Percentiles rank a stretch among this genome's conserved stretches.
Evolutionary conservation across 2,113 vertebrate genomes (phyloP).

Genomic region (Galemys pyrenaicus): DNA sequence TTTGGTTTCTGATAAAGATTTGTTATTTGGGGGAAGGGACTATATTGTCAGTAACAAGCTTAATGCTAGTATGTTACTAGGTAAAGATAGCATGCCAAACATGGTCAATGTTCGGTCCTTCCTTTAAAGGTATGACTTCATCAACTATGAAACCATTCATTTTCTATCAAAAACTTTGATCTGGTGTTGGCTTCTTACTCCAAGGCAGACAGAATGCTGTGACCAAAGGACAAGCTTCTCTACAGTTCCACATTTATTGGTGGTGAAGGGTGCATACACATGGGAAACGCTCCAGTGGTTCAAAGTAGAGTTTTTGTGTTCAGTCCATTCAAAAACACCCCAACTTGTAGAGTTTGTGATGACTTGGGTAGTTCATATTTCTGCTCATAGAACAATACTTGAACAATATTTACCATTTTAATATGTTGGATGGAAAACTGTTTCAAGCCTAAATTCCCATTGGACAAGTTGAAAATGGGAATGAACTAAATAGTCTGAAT

Average conservation of each 20-base stretch:
- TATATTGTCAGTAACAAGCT: not conserved
- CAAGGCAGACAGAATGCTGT: not conserved
- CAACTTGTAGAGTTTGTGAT: not conserved
- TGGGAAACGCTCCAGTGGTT: accelerated
- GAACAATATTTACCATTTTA: not conserved
- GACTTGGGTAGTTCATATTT: not conserved
- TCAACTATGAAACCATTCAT: not conserved
- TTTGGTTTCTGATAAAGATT: not conserved
- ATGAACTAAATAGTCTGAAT: not conserved
- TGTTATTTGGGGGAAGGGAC: not conserved
- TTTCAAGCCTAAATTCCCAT: not conserved
- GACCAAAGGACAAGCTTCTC: not conserved
- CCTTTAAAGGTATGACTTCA: not conserved
- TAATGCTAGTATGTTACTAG: not conserved
- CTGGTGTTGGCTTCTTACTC: not conserved
- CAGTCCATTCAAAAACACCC: not conserved
- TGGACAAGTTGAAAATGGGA: not conserved
- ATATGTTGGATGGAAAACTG: not conserved
- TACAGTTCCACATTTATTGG: too few relatives aligned
- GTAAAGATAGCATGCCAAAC: not conserved
- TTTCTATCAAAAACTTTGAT: not conserved
- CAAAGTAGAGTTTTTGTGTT: not conserved
- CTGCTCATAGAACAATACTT: not conserved
- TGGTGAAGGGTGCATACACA: accelerated
- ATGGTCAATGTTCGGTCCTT: not conserved